Conservation (phyloP, 2,888 invertebrate genomes). For the Sinelater perroti region DNA sequence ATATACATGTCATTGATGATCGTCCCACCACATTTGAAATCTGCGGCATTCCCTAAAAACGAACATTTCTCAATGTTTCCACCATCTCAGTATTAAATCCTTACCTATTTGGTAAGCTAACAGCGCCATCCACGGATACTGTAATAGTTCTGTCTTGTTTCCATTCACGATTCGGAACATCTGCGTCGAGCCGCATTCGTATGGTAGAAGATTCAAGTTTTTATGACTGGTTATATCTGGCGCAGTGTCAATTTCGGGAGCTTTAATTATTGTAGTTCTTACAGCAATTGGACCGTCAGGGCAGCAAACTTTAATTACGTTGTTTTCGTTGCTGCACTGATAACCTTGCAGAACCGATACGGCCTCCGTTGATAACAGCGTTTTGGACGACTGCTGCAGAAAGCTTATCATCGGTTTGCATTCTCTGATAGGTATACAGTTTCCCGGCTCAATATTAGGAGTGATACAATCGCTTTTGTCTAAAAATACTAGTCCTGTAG, state of each 20-base stretch:
- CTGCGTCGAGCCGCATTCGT: background rate
- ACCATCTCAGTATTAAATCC: too few relatives aligned
- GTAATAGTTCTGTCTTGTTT: conserved; percentile 66
- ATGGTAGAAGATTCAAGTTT: conserved; percentile 8
- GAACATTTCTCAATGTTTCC: background rate
- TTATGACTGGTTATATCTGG: conserved; percentile 14
- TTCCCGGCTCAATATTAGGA: conserved; percentile 51
- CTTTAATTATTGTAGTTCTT: too few relatives aligned
- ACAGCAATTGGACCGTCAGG: conserved; percentile 47
- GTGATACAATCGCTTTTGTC: conserved; percentile 51
- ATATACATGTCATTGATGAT: conserved; percentile 66
- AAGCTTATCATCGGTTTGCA: conserved; percentile 44
- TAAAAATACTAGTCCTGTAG: too few relatives aligned
- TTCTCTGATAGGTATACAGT: conserved; percentile 54
- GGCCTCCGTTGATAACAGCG: background rate
- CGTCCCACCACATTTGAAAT: conserved; percentile 62
- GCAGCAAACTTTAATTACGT: conserved; percentile 63
- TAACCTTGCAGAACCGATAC: conserved; percentile 24
- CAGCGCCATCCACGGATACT: conserved; percentile 82
- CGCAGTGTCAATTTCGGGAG: background rate
- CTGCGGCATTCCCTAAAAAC: conserved; percentile 4
- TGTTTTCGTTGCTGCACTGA: conserved; percentile 59
- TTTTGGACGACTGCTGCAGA: conserved; percentile 14
- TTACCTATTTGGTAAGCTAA: conserved; percentile 63
- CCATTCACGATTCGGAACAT: conserved; percentile 56